Evolutionary conservation across 2,113 vertebrate genomes (phyloP).

Genomic region (Coptodon bakossiorum): DNA sequence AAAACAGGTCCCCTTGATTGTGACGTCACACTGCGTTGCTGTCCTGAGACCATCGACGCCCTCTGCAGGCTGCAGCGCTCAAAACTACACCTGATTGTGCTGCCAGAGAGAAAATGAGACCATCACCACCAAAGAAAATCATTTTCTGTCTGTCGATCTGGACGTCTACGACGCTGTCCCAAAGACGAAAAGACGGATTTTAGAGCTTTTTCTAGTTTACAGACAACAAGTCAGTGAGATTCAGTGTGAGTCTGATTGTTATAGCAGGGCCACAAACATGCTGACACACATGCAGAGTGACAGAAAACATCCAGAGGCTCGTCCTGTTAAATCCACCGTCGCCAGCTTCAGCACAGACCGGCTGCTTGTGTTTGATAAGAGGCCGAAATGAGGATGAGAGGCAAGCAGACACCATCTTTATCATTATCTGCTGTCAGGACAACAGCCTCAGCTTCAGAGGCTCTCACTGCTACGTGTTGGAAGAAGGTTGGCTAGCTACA

Average conservation of each 20-base stretch:
- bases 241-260: neutral
- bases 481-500: neutral
- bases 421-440: neutral
- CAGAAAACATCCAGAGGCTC: neutral
- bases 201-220: neutral
- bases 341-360: neutral
- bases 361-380: neutral
- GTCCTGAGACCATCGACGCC: neutral
- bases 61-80: neutral
- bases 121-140: neutral
- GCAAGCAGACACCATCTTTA: neutral
- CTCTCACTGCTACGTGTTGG: neutral
- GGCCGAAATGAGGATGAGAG: neutral
- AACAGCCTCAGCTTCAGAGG: neutral
- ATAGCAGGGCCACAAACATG: neutral
- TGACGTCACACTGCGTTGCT: neutral
- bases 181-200: fast-evolving
- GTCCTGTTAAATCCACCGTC: neutral
- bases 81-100: neutral
- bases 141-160: neutral
- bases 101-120: neutral
- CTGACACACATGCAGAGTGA: fast-evolving
- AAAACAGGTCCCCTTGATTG: neutral
- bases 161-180: neutral
- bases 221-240: neutral